Conservation (phyloP, 2,888 invertebrate species). For the Drosophila peninsularis region DNA sequence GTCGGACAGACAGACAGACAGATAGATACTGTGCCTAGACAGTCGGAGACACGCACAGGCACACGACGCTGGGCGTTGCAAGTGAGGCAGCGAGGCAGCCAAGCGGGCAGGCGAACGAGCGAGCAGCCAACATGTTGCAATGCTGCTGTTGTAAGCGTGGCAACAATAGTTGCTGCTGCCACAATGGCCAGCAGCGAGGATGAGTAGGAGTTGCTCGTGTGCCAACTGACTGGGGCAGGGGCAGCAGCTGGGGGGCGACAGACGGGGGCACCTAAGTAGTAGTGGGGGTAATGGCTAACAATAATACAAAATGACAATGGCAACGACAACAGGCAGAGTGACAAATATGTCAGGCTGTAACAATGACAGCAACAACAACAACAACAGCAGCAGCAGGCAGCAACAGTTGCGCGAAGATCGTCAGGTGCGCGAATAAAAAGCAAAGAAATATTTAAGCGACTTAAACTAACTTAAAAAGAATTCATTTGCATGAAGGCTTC, state of each 20-base stretch:
- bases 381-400: conserved; percentile 23
- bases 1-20: conserved; percentile 11
- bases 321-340: conserved; percentile 49
- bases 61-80: conserved; percentile 57
- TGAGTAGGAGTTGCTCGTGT: conserved; percentile 40
- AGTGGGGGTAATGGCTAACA: conserved; percentile 36
- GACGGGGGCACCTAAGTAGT: background rate
- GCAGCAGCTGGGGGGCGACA: background rate
- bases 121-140: conserved; percentile 51
- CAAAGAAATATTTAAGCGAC: background rate
- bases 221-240: background rate
- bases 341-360: conserved; percentile 60
- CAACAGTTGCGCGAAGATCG: conserved; percentile 30
- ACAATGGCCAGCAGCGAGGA: conserved; percentile 42
- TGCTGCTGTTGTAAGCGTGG: conserved; percentile 50
- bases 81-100: conserved; percentile 18
- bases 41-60: conserved; percentile 54
- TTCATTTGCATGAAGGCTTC: background rate
- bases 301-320: conserved; percentile 56
- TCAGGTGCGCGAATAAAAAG: conserved; percentile 30
- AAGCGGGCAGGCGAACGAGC: conserved; percentile 10
- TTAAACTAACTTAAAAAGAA: background rate
- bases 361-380: conserved; percentile 30
- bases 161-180: conserved; percentile 51
- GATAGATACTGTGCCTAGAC: conserved; percentile 45